These are phyloP conservation scores for Pseudoatta argentina DNA, from an alignment of 1,140 invertebrate genomes.

Conservation along the genomic window DNA sequence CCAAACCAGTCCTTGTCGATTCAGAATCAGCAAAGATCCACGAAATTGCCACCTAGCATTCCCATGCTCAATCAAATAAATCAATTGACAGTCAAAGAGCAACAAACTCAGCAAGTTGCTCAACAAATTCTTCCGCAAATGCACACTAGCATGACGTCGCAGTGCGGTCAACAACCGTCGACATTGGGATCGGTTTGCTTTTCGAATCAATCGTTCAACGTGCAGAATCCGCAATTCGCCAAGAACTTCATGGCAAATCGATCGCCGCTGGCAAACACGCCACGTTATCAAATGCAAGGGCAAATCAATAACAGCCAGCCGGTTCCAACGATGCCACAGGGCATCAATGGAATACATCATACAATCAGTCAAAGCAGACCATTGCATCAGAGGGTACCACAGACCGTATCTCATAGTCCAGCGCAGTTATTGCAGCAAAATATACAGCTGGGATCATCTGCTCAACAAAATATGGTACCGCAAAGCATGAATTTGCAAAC, in stretches of 20 bases:
- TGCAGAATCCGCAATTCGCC: conserved; percentile 79
- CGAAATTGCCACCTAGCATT: conserved; percentile 58
- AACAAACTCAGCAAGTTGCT: conserved; percentile 52
- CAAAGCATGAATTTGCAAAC: conserved; percentile 49
- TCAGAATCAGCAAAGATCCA: conserved; percentile 62
- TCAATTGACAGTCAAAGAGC: conserved; percentile 59
- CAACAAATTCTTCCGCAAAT: conserved; percentile 40
- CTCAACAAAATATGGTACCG: conserved; percentile 58
- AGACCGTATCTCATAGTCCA: conserved; percentile 60
- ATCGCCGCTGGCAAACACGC: conserved; percentile 59
- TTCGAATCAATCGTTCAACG: conserved; percentile 77
- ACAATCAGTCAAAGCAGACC: conserved; percentile 67
- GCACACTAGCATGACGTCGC: neutral
- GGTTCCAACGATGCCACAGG: conserved; percentile 50
- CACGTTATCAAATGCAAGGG: conserved; percentile 70
- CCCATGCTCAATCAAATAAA: conserved; percentile 48
- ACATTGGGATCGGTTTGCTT: conserved; percentile 66
- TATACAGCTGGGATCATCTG: conserved; percentile 51
- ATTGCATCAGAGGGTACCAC: conserved; percentile 69
- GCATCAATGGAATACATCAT: conserved; percentile 66
- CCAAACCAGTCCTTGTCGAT: conserved; percentile 42
- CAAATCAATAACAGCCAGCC: conserved; percentile 59
- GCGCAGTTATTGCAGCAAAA: conserved; percentile 71
- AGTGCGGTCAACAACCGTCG: conserved; percentile 46
- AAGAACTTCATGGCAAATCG: conserved; percentile 79